These are phyloP conservation scores for Gallinago stenura DNA, from an alignment of 2,797 vertebrate species.

Conservation along the genomic window DNA sequence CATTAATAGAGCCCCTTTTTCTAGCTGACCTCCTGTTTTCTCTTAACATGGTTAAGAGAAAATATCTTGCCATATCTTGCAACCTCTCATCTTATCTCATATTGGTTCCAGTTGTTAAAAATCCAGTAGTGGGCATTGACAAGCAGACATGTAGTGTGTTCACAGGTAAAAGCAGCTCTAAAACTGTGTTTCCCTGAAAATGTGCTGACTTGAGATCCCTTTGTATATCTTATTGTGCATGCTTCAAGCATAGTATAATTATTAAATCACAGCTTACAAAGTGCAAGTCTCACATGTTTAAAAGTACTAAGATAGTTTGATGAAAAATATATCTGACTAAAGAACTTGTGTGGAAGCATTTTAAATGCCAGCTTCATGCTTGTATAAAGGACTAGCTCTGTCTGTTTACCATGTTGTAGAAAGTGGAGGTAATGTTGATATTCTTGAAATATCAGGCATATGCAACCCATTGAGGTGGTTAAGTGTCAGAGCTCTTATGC, in stretches of 20 bases:
- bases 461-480: background rate
- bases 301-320: background rate
- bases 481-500: background rate
- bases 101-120: background rate
- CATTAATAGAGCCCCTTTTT: background rate
- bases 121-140: background rate
- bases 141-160: background rate
- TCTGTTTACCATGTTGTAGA: background rate
- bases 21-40: background rate
- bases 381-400: background rate
- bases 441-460: background rate
- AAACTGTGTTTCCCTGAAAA: background rate
- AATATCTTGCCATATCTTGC: background rate
- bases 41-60: background rate
- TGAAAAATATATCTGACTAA: background rate
- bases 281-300: background rate
- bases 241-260: background rate
- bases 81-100: background rate
- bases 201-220: background rate
- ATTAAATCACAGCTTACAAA: background rate
- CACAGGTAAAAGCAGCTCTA: background rate
- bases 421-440: background rate
- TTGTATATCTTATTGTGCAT: background rate
- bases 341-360: background rate
- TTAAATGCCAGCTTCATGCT: background rate